These are phyloP conservation scores for Helarctos malayanus DNA, from an alignment of 2,797 vertebrate genomes.

Conservation along the genomic window DNA sequence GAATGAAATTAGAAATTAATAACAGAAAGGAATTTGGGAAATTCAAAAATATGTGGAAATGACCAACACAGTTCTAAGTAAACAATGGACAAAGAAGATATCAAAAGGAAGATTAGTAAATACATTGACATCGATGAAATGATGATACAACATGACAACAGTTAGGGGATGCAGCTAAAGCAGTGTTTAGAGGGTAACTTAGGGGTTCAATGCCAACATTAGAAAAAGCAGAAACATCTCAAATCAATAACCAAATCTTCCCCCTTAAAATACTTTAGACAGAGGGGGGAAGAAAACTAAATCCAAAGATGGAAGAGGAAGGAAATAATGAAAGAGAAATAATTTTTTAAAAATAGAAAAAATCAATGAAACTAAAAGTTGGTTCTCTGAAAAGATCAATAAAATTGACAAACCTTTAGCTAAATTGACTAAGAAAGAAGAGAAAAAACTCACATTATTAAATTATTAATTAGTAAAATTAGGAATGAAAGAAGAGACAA, in stretches of 20 bases:
- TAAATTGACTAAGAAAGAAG: background rate
- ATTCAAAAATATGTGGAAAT: constrained; percentile 34
- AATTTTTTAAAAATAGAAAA: background rate
- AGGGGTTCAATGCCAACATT: background rate
- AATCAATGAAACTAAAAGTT: background rate
- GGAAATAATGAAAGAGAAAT: background rate
- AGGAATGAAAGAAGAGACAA: background rate
- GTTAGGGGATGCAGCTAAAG: background rate
- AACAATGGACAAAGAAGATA: background rate
- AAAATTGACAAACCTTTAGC: constrained; percentile 4
- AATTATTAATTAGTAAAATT: background rate
- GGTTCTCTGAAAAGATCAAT: background rate
- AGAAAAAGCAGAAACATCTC: background rate
- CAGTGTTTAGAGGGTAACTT: background rate
- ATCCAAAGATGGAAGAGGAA: background rate
- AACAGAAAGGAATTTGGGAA: background rate
- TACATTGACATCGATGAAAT: background rate
- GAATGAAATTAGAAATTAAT: constrained; percentile 22
- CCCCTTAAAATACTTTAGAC: background rate
- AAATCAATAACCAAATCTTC: background rate
- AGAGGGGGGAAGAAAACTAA: background rate
- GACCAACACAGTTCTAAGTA: background rate
- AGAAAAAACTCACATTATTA: background rate
- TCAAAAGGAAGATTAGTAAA: constrained; percentile 23
- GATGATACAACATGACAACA: background rate